These are phyloP conservation scores for Charadrius vociferus DNA, from an alignment of 2,113 vertebrate genomes.

Conservation along the genomic window DNA sequence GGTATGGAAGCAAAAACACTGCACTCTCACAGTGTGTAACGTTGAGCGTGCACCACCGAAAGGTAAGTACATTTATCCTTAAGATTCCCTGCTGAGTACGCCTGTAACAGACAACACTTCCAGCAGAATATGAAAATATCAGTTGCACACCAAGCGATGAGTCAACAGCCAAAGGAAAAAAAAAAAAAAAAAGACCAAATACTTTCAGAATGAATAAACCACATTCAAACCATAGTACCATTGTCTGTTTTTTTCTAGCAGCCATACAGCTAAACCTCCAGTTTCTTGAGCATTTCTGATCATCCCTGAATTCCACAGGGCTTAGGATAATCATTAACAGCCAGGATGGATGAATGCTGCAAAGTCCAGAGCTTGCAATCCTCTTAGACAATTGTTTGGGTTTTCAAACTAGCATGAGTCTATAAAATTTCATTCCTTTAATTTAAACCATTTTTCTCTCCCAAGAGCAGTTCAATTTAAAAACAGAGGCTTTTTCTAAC, in stretches of 20 bases:
- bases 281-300: not conserved
- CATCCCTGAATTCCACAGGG: not conserved
- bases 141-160: not conserved
- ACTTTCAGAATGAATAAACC: not conserved
- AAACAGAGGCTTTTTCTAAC: not conserved
- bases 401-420: not conserved
- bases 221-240: not conserved
- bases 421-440: not conserved
- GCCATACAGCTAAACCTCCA: not conserved
- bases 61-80: not conserved
- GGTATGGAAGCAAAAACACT: not conserved
- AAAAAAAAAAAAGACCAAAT: not conserved
- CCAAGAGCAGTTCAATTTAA: not conserved
- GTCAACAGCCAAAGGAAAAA: not conserved
- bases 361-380: not conserved
- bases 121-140: not conserved
- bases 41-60: not conserved
- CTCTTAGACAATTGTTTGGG: not conserved
- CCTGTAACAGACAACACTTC: not conserved
- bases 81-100: not conserved
- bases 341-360: not conserved
- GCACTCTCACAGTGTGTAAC: not conserved
- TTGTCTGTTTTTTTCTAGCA: not conserved
- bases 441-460: not conserved
- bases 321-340: not conserved